Base-by-base conservation (phyloP, 2,888 invertebrate species). In the Magallana nippona region DNA sequence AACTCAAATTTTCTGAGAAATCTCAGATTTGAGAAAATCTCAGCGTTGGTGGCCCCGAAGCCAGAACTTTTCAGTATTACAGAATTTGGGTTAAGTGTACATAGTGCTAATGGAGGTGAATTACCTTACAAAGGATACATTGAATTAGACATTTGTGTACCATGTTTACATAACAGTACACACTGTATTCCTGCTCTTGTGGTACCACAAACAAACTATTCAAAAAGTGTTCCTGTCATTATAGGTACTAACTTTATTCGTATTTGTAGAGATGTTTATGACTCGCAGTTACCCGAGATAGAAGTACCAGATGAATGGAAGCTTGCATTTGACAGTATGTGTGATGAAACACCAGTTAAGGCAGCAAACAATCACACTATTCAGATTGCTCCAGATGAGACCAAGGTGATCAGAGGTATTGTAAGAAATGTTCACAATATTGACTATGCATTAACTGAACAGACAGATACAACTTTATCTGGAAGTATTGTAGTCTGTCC, bases 391-490 rank as follows among this genome's bases (percentile, higher is more conserved):
- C 62, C 62, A 62, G 8, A 62, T 62, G 62, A 62, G 19, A 62
- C 62, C 62, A 62, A 62, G 22, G 62, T 62, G 10, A 62, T 62
- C 8, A 62, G n/a, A 62, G 62, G 62, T 62, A 62, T 62, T 62
- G 62, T 62, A n/a, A 62, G 19, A 62, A 62, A 62, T 62, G 62
- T 62, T 10, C 17, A 62, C 19, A 62, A 62, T n/a, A 62, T 62
- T 62, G 62, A 62, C n/a, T 62, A n/a, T 62, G 62, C 62, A 19
- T 62, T 62, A 19, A 62, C 19, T 19, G 62, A 62, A n/a, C 62
- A 62, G 19, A 62, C 62, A 19, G 19, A 62, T n/a, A 62, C 62
- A 8, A 62, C n/a, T 62, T 19, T 62, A 19, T 62, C 19, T 62
- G 62, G 62, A 62, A 19, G n/a, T 62, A n/a, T n/a, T 62, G 62